These are phyloP conservation scores for Emys orbicularis DNA, from an alignment of 2,797 vertebrate species.

Conservation along the genomic window DNA sequence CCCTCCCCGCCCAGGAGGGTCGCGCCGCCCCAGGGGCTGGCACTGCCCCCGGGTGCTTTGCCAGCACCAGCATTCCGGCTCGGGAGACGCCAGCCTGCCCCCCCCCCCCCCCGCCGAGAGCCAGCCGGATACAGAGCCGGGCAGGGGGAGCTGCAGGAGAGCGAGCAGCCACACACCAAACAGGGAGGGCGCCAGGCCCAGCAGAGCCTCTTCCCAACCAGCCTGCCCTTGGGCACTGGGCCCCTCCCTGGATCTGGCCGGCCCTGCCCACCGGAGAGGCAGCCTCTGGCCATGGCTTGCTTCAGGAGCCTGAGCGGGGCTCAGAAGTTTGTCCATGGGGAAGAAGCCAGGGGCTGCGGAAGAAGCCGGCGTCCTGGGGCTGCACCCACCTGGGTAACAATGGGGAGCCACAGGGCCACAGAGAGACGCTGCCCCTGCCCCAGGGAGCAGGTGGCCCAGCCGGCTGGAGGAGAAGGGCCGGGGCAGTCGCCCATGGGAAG, in stretches of 20 bases:
- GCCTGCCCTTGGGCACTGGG: background rate
- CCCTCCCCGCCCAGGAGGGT: background rate
- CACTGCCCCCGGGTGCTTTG: background rate
- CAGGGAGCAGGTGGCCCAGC: background rate
- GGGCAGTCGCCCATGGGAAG: background rate
- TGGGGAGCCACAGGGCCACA: no score
- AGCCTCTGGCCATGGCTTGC: no score
- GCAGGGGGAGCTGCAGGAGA: background rate
- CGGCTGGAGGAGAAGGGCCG: background rate
- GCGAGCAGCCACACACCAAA: background rate
- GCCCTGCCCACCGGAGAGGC: no score
- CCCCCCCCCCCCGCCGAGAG: background rate
- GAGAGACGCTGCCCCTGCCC: no score
- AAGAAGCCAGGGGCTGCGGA: rapidly evolving
- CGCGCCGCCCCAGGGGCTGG: background rate
- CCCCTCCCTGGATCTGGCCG: background rate
- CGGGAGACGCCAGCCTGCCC: background rate
- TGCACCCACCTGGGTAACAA: background rate
- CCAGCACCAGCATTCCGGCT: background rate
- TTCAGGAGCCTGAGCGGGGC: no score
- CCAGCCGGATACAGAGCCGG: background rate
- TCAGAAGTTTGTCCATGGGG: no score
- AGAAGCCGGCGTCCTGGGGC: background rate
- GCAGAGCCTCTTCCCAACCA: background rate
- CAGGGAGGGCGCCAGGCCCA: background rate